Evolutionary conservation across 2,797 vertebrate genomes (phyloP).

Genomic region (Eulemur rubriventer): DNA sequence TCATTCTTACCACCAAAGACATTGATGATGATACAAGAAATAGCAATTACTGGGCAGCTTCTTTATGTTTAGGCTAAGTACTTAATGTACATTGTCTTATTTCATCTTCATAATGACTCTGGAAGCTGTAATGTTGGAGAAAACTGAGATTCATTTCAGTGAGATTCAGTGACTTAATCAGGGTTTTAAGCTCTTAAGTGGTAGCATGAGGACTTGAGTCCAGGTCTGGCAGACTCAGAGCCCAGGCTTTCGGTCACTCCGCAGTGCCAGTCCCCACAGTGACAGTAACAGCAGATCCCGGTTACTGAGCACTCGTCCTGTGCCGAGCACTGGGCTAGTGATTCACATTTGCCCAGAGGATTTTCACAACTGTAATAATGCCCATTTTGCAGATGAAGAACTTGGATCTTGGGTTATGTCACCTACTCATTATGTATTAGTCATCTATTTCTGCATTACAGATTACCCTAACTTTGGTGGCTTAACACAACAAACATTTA

Average conservation of each 20-base stretch:
- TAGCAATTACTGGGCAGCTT: neutral
- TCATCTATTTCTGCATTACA: neutral
- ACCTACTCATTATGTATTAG: neutral
- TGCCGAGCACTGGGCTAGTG: neutral
- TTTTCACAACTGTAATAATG: neutral
- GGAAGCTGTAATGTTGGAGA: neutral
- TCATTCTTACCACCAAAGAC: neutral
- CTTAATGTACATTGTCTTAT: neutral
- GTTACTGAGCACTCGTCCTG: neutral
- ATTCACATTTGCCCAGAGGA: neutral
- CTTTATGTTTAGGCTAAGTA: neutral
- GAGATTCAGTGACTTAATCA: neutral
- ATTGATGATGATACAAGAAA: neutral
- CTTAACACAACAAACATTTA: neutral
- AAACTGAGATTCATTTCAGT: neutral
- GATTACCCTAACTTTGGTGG: neutral
- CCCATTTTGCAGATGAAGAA: neutral
- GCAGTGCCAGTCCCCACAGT: neutral
- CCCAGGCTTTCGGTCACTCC: neutral
- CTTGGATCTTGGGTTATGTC: neutral
- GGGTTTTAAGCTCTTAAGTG: neutral
- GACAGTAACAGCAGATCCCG: neutral
- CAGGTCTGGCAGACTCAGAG: neutral
- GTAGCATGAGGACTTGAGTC: neutral
- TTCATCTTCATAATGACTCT: neutral